Base-by-base conservation (phyloP, 2,888 invertebrate species). In the Mesopsocus fuscifrons region DNA sequence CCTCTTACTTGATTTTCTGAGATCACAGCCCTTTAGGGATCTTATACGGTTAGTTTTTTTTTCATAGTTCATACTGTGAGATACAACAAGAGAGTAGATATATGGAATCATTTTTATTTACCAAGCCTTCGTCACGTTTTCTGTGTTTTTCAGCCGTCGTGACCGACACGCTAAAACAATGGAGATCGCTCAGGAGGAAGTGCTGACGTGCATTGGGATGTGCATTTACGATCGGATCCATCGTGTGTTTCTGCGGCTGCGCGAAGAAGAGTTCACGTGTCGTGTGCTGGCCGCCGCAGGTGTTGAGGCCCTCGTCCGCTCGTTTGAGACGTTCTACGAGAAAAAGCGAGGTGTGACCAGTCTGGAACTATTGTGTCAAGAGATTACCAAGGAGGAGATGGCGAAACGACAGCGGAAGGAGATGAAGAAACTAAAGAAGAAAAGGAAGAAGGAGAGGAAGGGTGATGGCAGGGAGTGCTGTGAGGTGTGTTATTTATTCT, bases 111-210 rank as follows among this genome's bases (percentile, higher is more conserved):
- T n/a, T n/a, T n/a, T n/a, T n/a, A n/a, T n/a, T n/a, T n/a, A n/a
- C n/a, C n/a, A n/a, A n/a, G n/a, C n/a, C n/a, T n/a, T n/a, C n/a
- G n/a, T n/a, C n/a, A n/a, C n/a, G n/a, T n/a, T n/a, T n/a, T n/a
- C n/a, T n/a, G n/a, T n/a, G n/a, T n/a, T n/a, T n/a, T 61, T 57
- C 22, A 79, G 81, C 57, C 75, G 82, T 51, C 71, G 91, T 47
- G 92, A 92, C 60, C 71, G 92, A 44, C 92, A 94, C 59, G 92
- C 92, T 5, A 92, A 92, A 64, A 92, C 92, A n/a, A 64, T 94
- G 53, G 92, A 92, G 67, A 88, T 91, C 50, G 92, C 92, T 52
- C 92, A 94, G 63, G 91, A 92, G 63, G 92, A 94, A 66, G 91
- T 94, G 44, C 68, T 94, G 49, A 91, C 89, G 8, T 94, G 92